A percentile compares a stretch with the other conserved stretches of the same genome.
phyloP scores from a whole-genome alignment of 2,797 vertebrate genomes.

The Tauraco hartlaubi region DNA sequence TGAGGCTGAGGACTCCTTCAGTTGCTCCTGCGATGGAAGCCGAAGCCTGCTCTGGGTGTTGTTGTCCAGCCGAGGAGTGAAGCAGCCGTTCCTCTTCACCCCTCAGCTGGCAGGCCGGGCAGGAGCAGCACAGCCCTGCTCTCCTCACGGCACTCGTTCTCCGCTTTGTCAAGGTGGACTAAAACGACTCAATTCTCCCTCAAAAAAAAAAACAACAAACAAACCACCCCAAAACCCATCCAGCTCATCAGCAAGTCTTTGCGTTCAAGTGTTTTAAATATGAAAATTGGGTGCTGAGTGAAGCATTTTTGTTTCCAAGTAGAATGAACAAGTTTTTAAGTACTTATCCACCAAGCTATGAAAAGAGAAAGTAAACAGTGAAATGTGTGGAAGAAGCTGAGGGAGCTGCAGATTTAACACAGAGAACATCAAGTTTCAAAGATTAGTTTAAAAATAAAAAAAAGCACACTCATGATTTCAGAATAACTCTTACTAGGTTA shows the following conservation, averaged over 20 bases:
- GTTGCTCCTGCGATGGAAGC: not conserved
- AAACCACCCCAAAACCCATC: not conserved
- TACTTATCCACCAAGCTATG: not conserved
- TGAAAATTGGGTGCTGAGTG: not conserved
- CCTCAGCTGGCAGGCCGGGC: rapidly evolving
- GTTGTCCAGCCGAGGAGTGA: not conserved
- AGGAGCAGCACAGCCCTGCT: not conserved
- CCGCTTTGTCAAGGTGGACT: not conserved
- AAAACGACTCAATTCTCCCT: not conserved
- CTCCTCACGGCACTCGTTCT: rapidly evolving
- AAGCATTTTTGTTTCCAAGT: not conserved
- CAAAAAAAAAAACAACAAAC: not conserved
- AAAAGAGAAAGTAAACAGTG: conserved; percentile 12
- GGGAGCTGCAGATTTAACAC: not conserved
- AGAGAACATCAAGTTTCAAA: not conserved
- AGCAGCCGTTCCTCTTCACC: not conserved
- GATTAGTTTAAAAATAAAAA: not conserved
- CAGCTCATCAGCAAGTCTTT: not conserved
- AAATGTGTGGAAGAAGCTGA: not conserved
- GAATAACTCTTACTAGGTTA: not conserved
- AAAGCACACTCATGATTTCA: not conserved
- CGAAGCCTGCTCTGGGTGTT: not conserved
- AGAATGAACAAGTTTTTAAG: conserved; percentile 4
- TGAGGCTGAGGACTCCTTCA: not conserved
- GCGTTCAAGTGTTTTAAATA: not conserved